Evolutionary conservation across 2,888 invertebrate species (phyloP).

Genomic region (Drosophila imparisetae): DNA sequence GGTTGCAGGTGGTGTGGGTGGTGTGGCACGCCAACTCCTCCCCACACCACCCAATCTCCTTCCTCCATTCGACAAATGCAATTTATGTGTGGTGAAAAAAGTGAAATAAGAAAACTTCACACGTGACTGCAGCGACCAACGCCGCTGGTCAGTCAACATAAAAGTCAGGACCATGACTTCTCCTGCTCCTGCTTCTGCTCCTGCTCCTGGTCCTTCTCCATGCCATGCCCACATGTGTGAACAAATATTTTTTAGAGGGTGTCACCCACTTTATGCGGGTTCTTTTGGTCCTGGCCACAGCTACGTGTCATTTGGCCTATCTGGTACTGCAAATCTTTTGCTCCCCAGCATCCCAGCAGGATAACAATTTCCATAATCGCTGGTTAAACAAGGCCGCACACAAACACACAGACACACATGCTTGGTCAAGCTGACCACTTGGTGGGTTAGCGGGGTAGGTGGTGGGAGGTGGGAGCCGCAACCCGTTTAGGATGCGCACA

Average conservation of each 20-base stretch:
- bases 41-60: neutral
- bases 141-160: conserved; percentile 53
- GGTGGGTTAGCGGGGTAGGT: neutral
- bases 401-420: conserved; percentile 39
- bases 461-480: conserved; percentile 10
- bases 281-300: conserved; percentile 40
- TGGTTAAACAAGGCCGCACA: conserved; percentile 74
- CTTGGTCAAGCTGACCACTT: conserved; percentile 67
- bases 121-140: conserved; percentile 69
- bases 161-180: conserved; percentile 39
- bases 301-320: conserved; percentile 79
- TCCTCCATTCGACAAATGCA: conserved; percentile 42
- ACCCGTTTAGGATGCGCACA: conserved; percentile 62
- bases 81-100: conserved; percentile 53
- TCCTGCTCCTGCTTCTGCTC: conserved; percentile 8
- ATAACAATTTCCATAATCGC: conserved; percentile 78
- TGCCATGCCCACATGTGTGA: conserved; percentile 67
- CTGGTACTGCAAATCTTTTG: conserved; percentile 64
- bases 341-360: conserved; percentile 25
- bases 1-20: neutral
- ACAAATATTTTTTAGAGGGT: conserved; percentile 79
- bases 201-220: conserved; percentile 9
- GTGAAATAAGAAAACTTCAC: conserved; percentile 47
- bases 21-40: neutral
- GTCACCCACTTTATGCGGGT: conserved; percentile 68